Percentiles rank a stretch among this genome's conserved stretches.
These are phyloP conservation scores for Microtus pennsylvanicus DNA, from an alignment of 2,113 vertebrate species.

Conservation along the genomic window DNA sequence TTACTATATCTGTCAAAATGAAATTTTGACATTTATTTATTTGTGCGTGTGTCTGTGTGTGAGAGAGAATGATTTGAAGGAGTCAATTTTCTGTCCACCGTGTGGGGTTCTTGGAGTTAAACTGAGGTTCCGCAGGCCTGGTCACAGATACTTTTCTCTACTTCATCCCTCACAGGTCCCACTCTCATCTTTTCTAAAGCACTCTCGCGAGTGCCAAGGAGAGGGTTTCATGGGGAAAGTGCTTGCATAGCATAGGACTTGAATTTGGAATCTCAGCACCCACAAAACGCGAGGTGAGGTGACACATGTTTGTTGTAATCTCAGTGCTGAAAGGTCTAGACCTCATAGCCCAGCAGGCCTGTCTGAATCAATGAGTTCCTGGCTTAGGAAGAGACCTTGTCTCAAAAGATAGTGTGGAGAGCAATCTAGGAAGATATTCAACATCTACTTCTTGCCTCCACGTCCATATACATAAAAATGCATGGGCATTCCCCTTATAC, in stretches of 20 bases:
- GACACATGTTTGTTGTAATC: too few species aligned
- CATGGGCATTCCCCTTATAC: not conserved
- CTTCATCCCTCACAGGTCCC: too few species aligned
- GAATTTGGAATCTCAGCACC: too few species aligned
- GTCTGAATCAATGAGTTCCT: not conserved
- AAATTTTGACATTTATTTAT: not conserved
- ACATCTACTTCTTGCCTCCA: not conserved
- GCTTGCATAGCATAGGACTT: not conserved
- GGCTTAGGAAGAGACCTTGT: not conserved
- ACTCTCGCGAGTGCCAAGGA: not conserved
- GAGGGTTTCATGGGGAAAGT: not conserved
- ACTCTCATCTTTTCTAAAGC: constrained; percentile 4
- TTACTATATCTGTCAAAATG: not conserved
- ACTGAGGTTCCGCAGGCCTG: too few species aligned
- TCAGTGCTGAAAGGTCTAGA: not conserved
- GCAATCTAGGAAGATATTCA: not conserved
- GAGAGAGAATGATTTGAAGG: not conserved
- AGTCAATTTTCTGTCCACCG: not conserved
- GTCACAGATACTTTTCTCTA: not conserved
- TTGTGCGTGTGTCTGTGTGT: not conserved
- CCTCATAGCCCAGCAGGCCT: not conserved
- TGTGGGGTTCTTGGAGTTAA: not conserved
- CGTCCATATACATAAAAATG: not conserved
- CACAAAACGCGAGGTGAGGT: not conserved
- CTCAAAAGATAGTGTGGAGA: not conserved